These are phyloP conservation scores for Leistus spinibarbis DNA, from an alignment of 2,888 invertebrate genomes.

Conservation along the genomic window DNA sequence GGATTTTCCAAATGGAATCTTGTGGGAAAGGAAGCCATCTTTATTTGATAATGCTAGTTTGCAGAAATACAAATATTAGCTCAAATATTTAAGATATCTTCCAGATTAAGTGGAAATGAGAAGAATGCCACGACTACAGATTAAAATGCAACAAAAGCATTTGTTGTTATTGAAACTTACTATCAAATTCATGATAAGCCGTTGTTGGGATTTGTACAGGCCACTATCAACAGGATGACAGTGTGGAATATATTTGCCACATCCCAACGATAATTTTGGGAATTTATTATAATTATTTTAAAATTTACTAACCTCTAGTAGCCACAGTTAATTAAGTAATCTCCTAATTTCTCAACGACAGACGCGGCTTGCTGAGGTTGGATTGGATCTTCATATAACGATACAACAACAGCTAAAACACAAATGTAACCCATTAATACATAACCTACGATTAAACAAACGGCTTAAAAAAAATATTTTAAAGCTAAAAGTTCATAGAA, in stretches of 20 bases:
- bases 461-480: too few relatives aligned
- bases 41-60: too few relatives aligned
- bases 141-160: background rate
- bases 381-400: slow-evolving; percentile 94
- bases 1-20: background rate
- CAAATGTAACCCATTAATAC: too few relatives aligned
- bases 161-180: background rate
- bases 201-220: background rate
- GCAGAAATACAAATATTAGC: too few relatives aligned
- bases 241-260: background rate
- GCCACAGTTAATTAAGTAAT: slow-evolving; percentile 95
- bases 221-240: background rate
- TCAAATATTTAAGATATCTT: too few relatives aligned
- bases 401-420: slow-evolving; percentile 87
- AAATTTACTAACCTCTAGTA: slow-evolving; percentile 74
- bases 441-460: too few relatives aligned
- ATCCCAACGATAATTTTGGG: background rate
- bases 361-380: slow-evolving; percentile 96
- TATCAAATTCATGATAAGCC: background rate
- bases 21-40: too few relatives aligned
- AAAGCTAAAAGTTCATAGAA: too few relatives aligned
- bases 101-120: too few relatives aligned
- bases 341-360: slow-evolving; percentile 96
- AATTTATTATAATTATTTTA: background rate
- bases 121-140: too few relatives aligned